These are phyloP conservation scores for Gadus macrocephalus DNA, from an alignment of 2,113 vertebrate species.

Conservation along the genomic window DNA sequence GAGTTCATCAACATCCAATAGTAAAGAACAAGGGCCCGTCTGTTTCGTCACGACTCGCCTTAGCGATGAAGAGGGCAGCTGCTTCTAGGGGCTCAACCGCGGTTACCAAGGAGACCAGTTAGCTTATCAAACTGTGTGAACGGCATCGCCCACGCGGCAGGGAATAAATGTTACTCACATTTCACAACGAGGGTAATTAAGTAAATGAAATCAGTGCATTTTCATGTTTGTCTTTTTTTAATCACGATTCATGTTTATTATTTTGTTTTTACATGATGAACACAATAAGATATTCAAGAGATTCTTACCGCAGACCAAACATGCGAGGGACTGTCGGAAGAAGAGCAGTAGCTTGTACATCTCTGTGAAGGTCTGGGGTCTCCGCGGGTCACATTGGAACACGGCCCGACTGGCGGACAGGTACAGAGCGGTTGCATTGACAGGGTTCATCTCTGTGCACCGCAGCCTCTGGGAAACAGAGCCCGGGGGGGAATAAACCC, in stretches of 20 bases:
- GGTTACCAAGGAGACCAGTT: slow-evolving; percentile 61
- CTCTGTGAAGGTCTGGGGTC: slow-evolving; percentile 83
- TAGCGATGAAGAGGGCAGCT: slow-evolving; percentile 27
- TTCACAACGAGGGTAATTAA: neutral
- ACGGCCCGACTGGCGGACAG: slow-evolving; percentile 95
- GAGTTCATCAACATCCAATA: slow-evolving; percentile 47
- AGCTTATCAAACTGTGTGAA: slow-evolving; percentile 40
- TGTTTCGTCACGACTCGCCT: slow-evolving; percentile 33
- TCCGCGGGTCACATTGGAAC: slow-evolving; percentile 90
- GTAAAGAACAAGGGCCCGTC: slow-evolving; percentile 53
- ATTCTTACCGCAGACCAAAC: slow-evolving; percentile 89
- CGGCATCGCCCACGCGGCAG: neutral
- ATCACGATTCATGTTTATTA: no score
- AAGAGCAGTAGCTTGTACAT: slow-evolving; percentile 90
- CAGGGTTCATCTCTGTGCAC: slow-evolving; percentile 89
- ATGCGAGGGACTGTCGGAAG: slow-evolving; percentile 91
- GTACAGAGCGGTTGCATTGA: slow-evolving; percentile 91
- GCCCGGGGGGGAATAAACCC: slow-evolving; percentile 33
- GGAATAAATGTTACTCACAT: neutral
- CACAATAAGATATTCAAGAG: neutral
- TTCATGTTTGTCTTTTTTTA: no score
- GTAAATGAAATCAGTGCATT: neutral
- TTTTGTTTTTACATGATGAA: neutral
- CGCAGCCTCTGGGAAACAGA: slow-evolving; percentile 62
- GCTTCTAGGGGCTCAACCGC: slow-evolving; percentile 43